These are phyloP conservation scores for Caradrina kadenii DNA, from an alignment of 2,888 invertebrate genomes.

Conservation along the genomic window DNA sequence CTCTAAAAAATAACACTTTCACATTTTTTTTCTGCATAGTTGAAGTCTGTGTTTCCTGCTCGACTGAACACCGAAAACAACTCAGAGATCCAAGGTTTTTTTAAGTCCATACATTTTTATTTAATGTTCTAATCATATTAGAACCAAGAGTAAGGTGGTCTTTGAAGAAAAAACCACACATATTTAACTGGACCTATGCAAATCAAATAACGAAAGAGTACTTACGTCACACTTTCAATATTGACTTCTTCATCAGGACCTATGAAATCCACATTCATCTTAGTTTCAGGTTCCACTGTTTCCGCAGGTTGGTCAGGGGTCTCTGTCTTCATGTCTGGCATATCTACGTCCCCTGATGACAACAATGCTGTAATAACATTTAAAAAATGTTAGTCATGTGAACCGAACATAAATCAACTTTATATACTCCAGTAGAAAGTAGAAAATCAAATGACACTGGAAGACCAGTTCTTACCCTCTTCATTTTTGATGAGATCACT, in stretches of 20 bases:
- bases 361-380: conserved; percentile 65
- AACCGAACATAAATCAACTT: not conserved
- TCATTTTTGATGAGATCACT: conserved; percentile 84
- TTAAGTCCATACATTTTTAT: too few relatives aligned
- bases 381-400: conserved; percentile 5
- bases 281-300: conserved; percentile 59
- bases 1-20: too few relatives aligned
- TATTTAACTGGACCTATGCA: too few relatives aligned
- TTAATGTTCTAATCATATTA: too few relatives aligned
- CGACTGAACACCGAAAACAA: too few relatives aligned
- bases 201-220: conserved; percentile 18
- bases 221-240: conserved; percentile 79
- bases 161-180: too few relatives aligned
- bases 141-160: too few relatives aligned
- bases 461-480: conserved; percentile 71
- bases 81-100: too few relatives aligned
- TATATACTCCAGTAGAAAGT: not conserved
- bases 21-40: too few relatives aligned
- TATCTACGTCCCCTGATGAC: conserved; percentile 71
- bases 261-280: conserved; percentile 78
- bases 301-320: conserved; percentile 53
- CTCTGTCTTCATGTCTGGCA: conserved; percentile 73
- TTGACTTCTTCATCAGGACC: conserved; percentile 83
- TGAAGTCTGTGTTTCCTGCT: too few relatives aligned
- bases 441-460: not conserved